Evolutionary conservation across 2,888 invertebrate genomes (phyloP), one percentile per base, ranked within the genome.

Genomic region (Monochamus alternatus): DNA sequence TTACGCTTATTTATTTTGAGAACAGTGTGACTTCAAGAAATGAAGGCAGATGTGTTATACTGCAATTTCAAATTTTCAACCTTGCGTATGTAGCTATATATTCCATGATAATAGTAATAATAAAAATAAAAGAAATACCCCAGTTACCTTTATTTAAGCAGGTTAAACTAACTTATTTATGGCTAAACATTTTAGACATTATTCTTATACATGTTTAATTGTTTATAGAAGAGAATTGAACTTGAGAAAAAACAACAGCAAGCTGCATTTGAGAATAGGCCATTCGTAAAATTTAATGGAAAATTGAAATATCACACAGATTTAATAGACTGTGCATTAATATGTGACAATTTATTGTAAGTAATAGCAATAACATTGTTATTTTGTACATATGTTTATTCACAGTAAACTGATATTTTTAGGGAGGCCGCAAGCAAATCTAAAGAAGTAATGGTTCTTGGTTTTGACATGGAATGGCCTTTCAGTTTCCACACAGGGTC

Each of bases 381-480:
- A 14, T 59, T 32, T 62, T 44, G 14, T 64, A 64, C 32, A 22
- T 22, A 22, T 58, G 1, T 58, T 32, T 62, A 12, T 44, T 38
- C 38, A 64, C 10, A 62, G 14, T 52, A 3, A 63, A 14, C 69
- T 64, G 58, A 32, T 59, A 69, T 75, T 84, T 84, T 30, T 77
- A 90, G 90, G 75, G 84, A 85, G 74, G 81, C 87, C 75, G 87
- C 89, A 38, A 87, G 88, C 64, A 75, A 76, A 43, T 68, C 79
- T 12, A 84, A 84, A 32, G 87, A 88, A 3, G 79, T 89, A 30
- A 87, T 92, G 52, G 90, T 92, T 4, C 86, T 93, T 77, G 93
- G 93, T 4, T 93, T 93, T 83, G 93, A 93, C 84, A 89, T 93
- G 86, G 93, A 93, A 85, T 93, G 93, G 93, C 92, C 93, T 5